Percentiles rank a stretch among this genome's conserved stretches.
These are phyloP conservation scores for Sinhomidia bicolor DNA, from an alignment of 2,888 invertebrate genomes.

Conservation along the genomic window DNA sequence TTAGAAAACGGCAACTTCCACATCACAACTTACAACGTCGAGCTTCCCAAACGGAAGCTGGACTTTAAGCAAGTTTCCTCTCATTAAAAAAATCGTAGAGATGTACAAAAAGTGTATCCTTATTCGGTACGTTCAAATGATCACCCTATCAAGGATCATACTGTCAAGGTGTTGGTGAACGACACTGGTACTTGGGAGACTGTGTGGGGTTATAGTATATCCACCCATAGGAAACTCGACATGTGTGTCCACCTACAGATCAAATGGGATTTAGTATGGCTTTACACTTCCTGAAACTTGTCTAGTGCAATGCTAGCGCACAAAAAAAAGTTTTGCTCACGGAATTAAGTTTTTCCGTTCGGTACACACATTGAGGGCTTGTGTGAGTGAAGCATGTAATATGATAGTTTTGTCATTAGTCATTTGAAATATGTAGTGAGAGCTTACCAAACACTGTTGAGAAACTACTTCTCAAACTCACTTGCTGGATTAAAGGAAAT, in stretches of 20 bases:
- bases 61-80: not conserved
- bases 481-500: constrained; percentile 5
- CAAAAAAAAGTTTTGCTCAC: not conserved
- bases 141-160: no score
- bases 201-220: no score
- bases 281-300: constrained; percentile 60
- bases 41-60: not conserved
- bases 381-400: constrained; percentile 25
- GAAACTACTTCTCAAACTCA: not conserved
- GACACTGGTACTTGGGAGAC: no score
- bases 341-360: not conserved
- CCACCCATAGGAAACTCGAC: no score
- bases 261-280: constrained; percentile 51
- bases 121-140: no score
- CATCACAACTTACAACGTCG: not conserved
- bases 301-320: not conserved
- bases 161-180: no score
- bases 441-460: not conserved
- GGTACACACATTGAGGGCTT: not conserved
- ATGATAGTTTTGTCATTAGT: constrained; percentile 66
- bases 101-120: not conserved
- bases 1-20: no score
- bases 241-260: constrained; percentile 34
- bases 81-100: no score
- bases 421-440: constrained; percentile 64